Base-by-base conservation (phyloP, 2,888 invertebrate species). In the Yponomeuta sedellus region DNA sequence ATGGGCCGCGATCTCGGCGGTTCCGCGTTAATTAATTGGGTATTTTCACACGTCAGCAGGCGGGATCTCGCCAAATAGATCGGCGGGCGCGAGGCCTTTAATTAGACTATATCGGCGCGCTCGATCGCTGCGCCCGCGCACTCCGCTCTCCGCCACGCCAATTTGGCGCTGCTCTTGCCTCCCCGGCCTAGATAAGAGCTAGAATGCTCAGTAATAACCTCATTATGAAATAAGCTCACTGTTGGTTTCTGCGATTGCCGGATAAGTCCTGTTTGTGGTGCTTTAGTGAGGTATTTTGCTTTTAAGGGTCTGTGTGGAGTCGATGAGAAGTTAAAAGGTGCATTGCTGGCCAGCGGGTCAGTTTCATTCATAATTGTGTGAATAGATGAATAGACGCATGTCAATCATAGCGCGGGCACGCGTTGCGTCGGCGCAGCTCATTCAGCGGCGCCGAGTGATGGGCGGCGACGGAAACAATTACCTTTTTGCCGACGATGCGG, bases 21-120 rank as follows among this genome's bases (percentile, higher is more conserved):
- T 85, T 85, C 80, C 84, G 84, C 86, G 86, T 85, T 91, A 91
- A 91, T 91, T 91, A 91, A 91, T 91, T 91, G 91, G 91, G 82
- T 89, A 88, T 91, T 91, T 91, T 91, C 91, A 91, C 91, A 91
- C 91, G 91, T 91, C 91, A 90, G 77, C 82, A 81, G 83, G 40
- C 82, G 82, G 88, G 88, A 91, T 91, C 91, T 86, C 79, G 82
- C 88, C 88, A 86, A 91, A 88, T 89, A 90, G 91, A 91, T 91
- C 90, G 86, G 83, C 80, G 61, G 67, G 82, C 80, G 78, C 80
- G 80, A 78, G 87, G 84, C 81, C 88, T 88, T 90, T 91, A 88
- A 91, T 91, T 91, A 91, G 86, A 52, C 83, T 82, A 80, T 90
- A 91, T 91, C 91, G 79, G 76, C 73, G 75, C 76, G 78, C 74